Evolutionary conservation across 2,113 vertebrate genomes (phyloP), one percentile per base, ranked within the genome.

Genomic region (Mustela nigripes): DNA sequence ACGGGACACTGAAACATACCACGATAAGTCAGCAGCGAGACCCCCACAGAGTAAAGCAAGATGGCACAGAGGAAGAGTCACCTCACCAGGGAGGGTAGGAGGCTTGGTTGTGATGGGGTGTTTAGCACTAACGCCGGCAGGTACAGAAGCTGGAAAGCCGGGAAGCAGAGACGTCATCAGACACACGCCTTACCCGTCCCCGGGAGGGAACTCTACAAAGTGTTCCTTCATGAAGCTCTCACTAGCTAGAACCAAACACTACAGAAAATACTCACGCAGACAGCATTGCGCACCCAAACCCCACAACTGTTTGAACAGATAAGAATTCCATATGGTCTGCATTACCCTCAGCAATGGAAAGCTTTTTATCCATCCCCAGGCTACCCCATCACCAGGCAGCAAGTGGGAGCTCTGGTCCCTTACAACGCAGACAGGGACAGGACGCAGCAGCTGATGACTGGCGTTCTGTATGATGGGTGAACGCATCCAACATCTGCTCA

Each of bases 61-160:
- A 36, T 8, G 45, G 36, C 48, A 33, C 48, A 74, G 36, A 60
- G 65, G 28, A 45, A 4, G 5, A 10, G 12, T 63, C 3, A 1
- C 22, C 83, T 14, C 1, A 11, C 0, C 1, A 15, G 15, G n/a
- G 22, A 69, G 18, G 11, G 42, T 1, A 10, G 33, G 39, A 14
- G 14, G 36, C 7, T 33, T 79, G 60, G 28, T 3, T 10, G 39
- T 42, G 36, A 50, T 1, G 31, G 31, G 7, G 89, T 24, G 39
- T 7, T 73, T 11, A 79, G 33, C 78, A 48, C 12, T 7, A 33
- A 50, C 0, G 36, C 74, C 14, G 80, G 45, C 71, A 58, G 1
- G 3, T 4, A 19, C 28, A 28, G 15, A 28, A n/a, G 50, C 0
- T 1, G 56, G 11, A 62, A 73, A 71, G 24, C 65, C 39, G 62